Base-by-base conservation (phyloP, 2,113 vertebrate species). In the Peromyscus californicus region DNA sequence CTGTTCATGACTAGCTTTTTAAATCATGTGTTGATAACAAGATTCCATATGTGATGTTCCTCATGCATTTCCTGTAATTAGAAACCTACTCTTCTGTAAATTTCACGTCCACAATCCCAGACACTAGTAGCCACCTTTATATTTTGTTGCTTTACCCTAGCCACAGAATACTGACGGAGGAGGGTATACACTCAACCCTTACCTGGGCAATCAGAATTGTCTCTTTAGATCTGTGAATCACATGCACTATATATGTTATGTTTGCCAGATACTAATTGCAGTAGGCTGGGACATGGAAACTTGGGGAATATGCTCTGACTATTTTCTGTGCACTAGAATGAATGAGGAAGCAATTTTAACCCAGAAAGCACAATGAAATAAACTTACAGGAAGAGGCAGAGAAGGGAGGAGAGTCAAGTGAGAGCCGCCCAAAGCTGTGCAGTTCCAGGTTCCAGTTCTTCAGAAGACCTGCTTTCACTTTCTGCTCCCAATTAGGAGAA, bases 1-100 rank as follows among this genome's bases (percentile, higher is more conserved):
- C 88, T 96, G 65, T 42, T 82, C 17, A 26, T 92, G 63, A 54
- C 29, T 85, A 74, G 29, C 12, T 91, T 79, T 85, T 92, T 10
- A 91, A 48, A 82, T 86, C 8, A 86, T 84, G 84, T 69, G 86
- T 42, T n/a, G 59, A 54, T 85, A 54, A 70, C n/a, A 26, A 36
- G 70, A 59, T 75, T 57, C 36, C 42, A 63, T 39, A 39, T 75
- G n/a, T 31, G 39, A 84, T 51, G 57, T 85, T 93, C 59, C 87
- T 22, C 75, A 31, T 79, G 10, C 48, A 36, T 79, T 93, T 96
- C 70, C n/a, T 91, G 0, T 51, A 83, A 36, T 31, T 31, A 82
- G 24, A 82, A 5, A 39, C 39, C 13, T 59, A 7, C 24, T 80
- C 26, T 86, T 92, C 36, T 54, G 75, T n/a, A 79, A 84, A 86